These are phyloP conservation scores for Drosophila kohkoa DNA, from an alignment of 1,140 invertebrate genomes.

Conservation along the genomic window DNA sequence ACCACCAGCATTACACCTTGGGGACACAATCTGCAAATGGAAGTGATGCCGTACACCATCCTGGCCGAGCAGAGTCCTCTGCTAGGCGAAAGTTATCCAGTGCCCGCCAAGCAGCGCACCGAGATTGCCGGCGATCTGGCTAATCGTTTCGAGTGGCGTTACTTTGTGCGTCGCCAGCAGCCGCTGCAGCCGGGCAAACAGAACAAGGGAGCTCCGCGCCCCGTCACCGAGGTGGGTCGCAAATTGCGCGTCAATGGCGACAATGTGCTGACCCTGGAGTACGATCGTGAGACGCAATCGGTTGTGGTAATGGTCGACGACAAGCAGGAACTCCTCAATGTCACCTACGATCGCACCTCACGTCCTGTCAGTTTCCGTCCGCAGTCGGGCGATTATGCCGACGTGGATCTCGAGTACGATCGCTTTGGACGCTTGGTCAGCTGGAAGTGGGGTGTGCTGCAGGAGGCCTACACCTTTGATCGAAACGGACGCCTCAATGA, in stretches of 20 bases:
- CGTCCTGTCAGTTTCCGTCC: constrained; percentile 95
- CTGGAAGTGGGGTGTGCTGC: constrained; percentile 96
- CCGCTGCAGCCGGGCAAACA: constrained; percentile 86
- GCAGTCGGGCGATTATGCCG: constrained; percentile 92
- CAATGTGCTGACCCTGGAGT: constrained; percentile 95
- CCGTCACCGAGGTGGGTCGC: constrained; percentile 92
- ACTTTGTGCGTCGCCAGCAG: constrained; percentile 90
- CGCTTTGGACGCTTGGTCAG: constrained; percentile 94
- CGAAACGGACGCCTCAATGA: constrained; percentile 93
- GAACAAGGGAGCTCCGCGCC: constrained; percentile 87
- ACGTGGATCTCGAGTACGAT: constrained; percentile 96
- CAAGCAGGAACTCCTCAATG: constrained; percentile 94
- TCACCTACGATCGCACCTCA: constrained; percentile 96
- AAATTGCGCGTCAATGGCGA: constrained; percentile 95
- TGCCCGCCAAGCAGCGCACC: constrained; percentile 94
- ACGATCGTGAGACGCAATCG: constrained; percentile 94
- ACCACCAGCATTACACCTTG: constrained; percentile 92
- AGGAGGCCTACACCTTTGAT: constrained; percentile 95
- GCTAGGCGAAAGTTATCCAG: constrained; percentile 94
- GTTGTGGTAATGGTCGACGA: constrained; percentile 96
- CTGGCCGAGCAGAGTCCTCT: constrained; percentile 93
- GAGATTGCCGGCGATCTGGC: constrained; percentile 95
- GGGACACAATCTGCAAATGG: constrained; percentile 93
- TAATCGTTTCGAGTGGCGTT: constrained; percentile 97
- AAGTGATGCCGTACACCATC: constrained; percentile 93